Evolutionary conservation across 2,113 vertebrate species (phyloP), one percentile per base, ranked within the genome.

Genomic region (Odobenus rosmarus): DNA sequence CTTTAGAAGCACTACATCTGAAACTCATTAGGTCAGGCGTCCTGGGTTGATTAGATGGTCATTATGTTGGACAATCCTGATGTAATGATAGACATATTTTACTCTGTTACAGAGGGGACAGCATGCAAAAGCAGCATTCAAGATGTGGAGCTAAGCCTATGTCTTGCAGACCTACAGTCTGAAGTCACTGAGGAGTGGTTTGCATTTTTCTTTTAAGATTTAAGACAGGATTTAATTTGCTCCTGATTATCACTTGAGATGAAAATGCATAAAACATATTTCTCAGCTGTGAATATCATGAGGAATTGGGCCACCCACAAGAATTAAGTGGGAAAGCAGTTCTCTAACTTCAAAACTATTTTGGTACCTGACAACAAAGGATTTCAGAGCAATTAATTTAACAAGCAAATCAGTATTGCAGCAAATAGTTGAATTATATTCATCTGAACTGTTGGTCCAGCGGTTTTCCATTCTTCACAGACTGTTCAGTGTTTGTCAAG

Each of bases 151-250:
- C 13, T 16, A 28, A 93, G 88, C 33, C 39, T 57, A 36, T 92
- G 72, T 88, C 53, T 96, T 61, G 5, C n/a, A 49, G 67, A 16
- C 67, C 10, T 67, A 19, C 2, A 59, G 57, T 53, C 39, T 71
- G 24, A 97, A 62, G 74, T 80, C 59, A 42, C 88, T 85, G 46
- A 18, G 15, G 46, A 82, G 1, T 28, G 12, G 81, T 76, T 71
- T 87, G 28, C 36, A 42, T n/a, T 61, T 39, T 64, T 9, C 53
- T 55, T 55, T 74, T 26, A 8, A 3, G 8, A 2, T 96, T 89
- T 90, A 71, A 97, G 85, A 90, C 87, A 67, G 67, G 88, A 96
- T 98, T 94, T 95, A 93, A 90, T 98, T 98, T 97, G 49, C 42
- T 96, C 57, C 61, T 96, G 92, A 88, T 64, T 98, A 92, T 55